Percentiles rank a stretch among this genome's conserved stretches.
Conservation (phyloP, 2,113 vertebrate species). For the Semnornis frantzii region DNA sequence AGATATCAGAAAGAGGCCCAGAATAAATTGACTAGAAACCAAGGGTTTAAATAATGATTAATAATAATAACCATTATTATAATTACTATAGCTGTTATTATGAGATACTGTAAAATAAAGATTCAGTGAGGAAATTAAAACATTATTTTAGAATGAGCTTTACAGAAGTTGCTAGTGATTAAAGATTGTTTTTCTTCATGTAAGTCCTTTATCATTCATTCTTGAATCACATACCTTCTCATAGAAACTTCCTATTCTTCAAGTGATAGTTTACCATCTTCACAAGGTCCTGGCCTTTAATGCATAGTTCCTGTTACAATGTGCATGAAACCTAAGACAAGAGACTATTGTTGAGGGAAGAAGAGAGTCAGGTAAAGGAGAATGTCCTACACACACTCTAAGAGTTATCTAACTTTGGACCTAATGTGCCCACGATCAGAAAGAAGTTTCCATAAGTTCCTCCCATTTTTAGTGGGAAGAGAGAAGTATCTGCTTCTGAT, state of each 20-base stretch:
- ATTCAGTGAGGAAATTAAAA: not conserved
- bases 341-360: not conserved
- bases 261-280: not conserved
- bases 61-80: not conserved
- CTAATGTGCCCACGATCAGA: not conserved
- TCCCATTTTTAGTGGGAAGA: not conserved
- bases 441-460: not conserved
- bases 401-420: not conserved
- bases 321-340: not conserved
- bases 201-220: not conserved
- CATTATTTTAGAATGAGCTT: not conserved
- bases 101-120: not conserved
- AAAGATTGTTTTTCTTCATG: not conserved
- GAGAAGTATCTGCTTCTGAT: not conserved
- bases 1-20: not conserved
- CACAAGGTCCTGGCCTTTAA: not conserved
- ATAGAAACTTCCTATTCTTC: not conserved
- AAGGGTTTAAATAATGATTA: not conserved
- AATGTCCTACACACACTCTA: fast-evolving
- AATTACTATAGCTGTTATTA: not conserved
- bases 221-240: not conserved
- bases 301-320: not conserved
- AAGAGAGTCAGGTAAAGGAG: not conserved
- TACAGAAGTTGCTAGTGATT: not conserved
- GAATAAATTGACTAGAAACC: not conserved